Base-by-base conservation (phyloP, 1,140 invertebrate genomes). In the Neuroterus valhalla region DNA sequence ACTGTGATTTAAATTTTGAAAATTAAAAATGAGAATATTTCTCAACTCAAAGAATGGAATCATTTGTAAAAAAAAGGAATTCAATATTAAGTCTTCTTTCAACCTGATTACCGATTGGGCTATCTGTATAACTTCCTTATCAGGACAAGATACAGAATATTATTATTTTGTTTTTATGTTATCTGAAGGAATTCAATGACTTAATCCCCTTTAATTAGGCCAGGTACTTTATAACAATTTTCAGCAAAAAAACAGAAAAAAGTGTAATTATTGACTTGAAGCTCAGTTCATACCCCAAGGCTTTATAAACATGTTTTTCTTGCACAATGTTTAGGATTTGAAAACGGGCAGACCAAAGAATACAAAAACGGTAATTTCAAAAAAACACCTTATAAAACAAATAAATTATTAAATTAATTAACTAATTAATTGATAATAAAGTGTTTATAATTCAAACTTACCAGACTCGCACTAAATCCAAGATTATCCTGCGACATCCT, bases 401-500 rank as follows among this genome's bases (percentile, higher is more conserved):
- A n/a, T n/a, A n/a, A n/a, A n/a, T n/a, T n/a, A n/a, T n/a, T 15
- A 15, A 8, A 48, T 31, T 15, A 2, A 2, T 45, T 15, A 69
- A 19, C 3, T 38, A 68, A n/a, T 11, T 2, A 68, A 46, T 17
- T 19, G 19, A 68, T 21, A 43, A 68, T 6, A 17, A 68, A 68
- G 4, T 68, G 14, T 15, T 43, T 5, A 44, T 46, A 42, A 14
- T 45, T 26, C 43, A 46, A 72, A 87, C 87, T 87, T 70, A 89
- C 87, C 82, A 82, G 84, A 46, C 87, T 89, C 12, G 85, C 85
- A 2, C 82, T 87, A 87, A 87, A 89, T 84, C 86, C 87, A 19
- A 87, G 84, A 85, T 89, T 88, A 45, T 86, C 85, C 70, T 87
- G 87, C 50, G 87, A 88, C 87, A 88, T 89, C 45, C 23, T 81